Conservation (phyloP, 2,888 invertebrate genomes). For the Epistrophe grossulariae region DNA sequence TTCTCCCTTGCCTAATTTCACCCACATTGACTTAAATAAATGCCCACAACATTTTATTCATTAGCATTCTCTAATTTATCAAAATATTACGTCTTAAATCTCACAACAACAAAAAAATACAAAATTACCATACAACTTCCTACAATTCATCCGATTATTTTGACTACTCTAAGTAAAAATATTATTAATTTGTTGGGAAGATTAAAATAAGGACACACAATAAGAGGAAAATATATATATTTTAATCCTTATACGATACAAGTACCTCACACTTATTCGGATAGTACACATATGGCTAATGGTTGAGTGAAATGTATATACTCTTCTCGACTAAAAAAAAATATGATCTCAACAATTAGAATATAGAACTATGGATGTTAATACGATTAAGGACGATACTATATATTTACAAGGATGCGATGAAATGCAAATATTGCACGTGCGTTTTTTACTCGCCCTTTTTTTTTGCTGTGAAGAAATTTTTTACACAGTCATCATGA, state of each 20-base stretch:
- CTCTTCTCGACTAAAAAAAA: neutral
- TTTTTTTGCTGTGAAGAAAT: neutral
- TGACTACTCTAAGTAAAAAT: slow-evolving; percentile 56
- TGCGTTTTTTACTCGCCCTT: slow-evolving; percentile 62
- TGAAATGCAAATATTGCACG: slow-evolving; percentile 74
- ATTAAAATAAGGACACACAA: slow-evolving; percentile 35
- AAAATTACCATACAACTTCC: slow-evolving; percentile 66
- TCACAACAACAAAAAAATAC: slow-evolving; percentile 19
- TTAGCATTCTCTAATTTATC: slow-evolving; percentile 1
- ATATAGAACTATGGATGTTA: slow-evolving; percentile 50
- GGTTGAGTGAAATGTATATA: slow-evolving; percentile 42
- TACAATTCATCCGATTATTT: slow-evolving; percentile 64
- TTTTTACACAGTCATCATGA: slow-evolving; percentile 45
- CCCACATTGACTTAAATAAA: slow-evolving; percentile 31
- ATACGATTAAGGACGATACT: slow-evolving; percentile 64
- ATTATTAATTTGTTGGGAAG: slow-evolving; percentile 56
- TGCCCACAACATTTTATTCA: slow-evolving; percentile 49
- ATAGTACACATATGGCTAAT: slow-evolving; percentile 66
- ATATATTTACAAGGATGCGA: slow-evolving; percentile 10
- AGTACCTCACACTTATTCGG: slow-evolving; percentile 50
- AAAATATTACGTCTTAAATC: slow-evolving; percentile 40
- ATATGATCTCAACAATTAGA: slow-evolving; percentile 59
- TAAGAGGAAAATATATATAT: slow-evolving; percentile 21
- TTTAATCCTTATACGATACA: slow-evolving; percentile 58
- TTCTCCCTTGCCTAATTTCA: slow-evolving; percentile 4